phyloP scores from a whole-genome alignment of 2,888 invertebrate species.

The Cotesia congregata region DNA sequence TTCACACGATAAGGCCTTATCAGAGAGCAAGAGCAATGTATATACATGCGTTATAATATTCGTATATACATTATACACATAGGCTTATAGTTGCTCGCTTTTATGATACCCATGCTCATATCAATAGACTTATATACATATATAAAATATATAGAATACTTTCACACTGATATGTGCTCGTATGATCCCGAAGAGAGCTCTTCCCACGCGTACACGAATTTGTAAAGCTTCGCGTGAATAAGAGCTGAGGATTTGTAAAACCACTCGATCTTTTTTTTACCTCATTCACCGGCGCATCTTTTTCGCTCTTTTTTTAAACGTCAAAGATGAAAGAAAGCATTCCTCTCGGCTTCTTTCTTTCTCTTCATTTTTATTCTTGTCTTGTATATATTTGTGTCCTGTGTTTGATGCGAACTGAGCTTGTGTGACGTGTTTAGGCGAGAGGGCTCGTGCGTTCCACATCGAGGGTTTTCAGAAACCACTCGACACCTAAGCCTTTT shows the following conservation, averaged over 20 bases:
- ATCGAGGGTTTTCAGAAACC: slow-evolving; percentile 31
- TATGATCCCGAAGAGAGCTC: slow-evolving; percentile 14
- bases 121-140: slow-evolving; percentile 13
- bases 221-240: slow-evolving; percentile 52
- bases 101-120: slow-evolving; percentile 18
- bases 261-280: slow-evolving; percentile 42
- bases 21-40: slow-evolving; percentile 53
- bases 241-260: slow-evolving; percentile 46
- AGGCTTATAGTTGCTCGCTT: slow-evolving; percentile 29
- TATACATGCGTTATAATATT: slow-evolving; percentile 45
- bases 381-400: slow-evolving; percentile 11
- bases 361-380: slow-evolving; percentile 14
- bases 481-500: slow-evolving; percentile 38
- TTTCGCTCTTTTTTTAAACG: slow-evolving; percentile 24
- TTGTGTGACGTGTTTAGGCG: slow-evolving; percentile 39
- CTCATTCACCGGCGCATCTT: slow-evolving; percentile 28
- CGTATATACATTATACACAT: slow-evolving; percentile 30
- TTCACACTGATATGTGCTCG: background rate
- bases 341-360: slow-evolving; percentile 21
- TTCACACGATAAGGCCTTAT: slow-evolving; percentile 69
- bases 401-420: background rate
- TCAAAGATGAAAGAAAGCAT: slow-evolving; percentile 29
- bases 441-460: slow-evolving; percentile 40
- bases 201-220: slow-evolving; percentile 45
- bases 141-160: background rate